Evolutionary conservation across 2,797 vertebrate species (phyloP), one percentile per base, ranked within the genome.

Genomic region (Gobionotothen gibberifrons): DNA sequence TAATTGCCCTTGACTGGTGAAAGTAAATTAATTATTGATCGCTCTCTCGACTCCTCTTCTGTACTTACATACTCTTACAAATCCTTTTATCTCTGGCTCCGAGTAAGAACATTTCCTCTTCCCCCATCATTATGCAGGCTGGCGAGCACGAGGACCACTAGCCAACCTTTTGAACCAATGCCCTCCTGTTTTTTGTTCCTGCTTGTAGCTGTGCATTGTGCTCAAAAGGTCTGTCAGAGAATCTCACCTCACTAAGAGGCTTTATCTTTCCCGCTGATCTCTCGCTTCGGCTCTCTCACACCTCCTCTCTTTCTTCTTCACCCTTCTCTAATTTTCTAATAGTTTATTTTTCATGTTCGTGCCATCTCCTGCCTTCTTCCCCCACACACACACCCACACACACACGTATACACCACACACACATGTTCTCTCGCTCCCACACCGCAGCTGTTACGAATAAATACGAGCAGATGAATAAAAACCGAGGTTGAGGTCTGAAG

Each of bases 1-100:
- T 96, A 96, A 96, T 96, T 95, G 94, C 90, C 92, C 90, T 90
- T 92, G 93, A 95, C 93, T 93, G 93, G 88, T 93, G 90, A 92
- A 93, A 93, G 94, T 94, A 95, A 95, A 96, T 95, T 89, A 96
- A 94, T 94, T 96, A 96, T 96, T 94, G 95, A 96, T 96, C 87
- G 90, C 80, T 81, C 92, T 92, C 88, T 79, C 78, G 77, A 91
- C 92, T 91, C 85, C 85, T 89, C 89, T 93, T 93, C 92, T 94
- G 93, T 95, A 94, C 93, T 93, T 93, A 92, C 90, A 93, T 87
- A 91, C 86, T 87, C 91, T 93, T 94, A 95, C 94, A 95, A 94
- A 95, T 94, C 89, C 92, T 89, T 94, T 93, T 93, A 94, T 94
- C 91, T 93, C 87, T 55, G 65, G 76, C 79, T 86, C 69, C 42